Evolutionary conservation across 2,888 invertebrate genomes (phyloP).

Genomic region (Pimpla rufipes): DNA sequence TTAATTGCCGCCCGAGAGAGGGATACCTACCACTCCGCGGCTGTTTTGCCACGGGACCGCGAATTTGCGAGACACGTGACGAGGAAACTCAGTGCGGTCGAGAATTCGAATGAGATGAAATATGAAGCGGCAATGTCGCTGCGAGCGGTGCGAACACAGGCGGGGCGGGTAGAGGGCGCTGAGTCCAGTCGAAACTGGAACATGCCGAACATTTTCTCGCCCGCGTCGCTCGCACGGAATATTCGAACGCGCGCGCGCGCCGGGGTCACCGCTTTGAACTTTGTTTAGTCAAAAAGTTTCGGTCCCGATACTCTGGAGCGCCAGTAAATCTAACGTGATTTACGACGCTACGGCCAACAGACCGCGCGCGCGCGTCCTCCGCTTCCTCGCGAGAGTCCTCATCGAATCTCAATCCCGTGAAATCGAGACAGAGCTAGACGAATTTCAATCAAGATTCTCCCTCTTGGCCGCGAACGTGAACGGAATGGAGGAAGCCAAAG

Average conservation of each 20-base stretch:
- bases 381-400: slow-evolving; percentile 20
- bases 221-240: neutral
- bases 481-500: slow-evolving; percentile 55
- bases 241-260: slow-evolving; percentile 1
- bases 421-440: slow-evolving; percentile 43
- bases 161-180: neutral
- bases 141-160: neutral
- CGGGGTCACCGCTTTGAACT: neutral
- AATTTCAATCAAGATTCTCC: slow-evolving; percentile 61
- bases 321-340: slow-evolving; percentile 23
- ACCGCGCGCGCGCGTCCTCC: neutral
- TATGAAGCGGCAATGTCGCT: slow-evolving; percentile 9
- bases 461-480: slow-evolving; percentile 39
- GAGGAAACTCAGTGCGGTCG: slow-evolving; percentile 39
- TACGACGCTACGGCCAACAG: slow-evolving; percentile 4
- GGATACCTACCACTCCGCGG: slow-evolving; percentile 11
- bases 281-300: slow-evolving; percentile 12
- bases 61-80: slow-evolving; percentile 55
- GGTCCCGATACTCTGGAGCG: neutral
- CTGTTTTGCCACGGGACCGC: slow-evolving; percentile 45
- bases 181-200: neutral
- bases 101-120: slow-evolving; percentile 62
- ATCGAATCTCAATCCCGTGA: slow-evolving; percentile 45
- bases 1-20: slow-evolving; percentile 55
- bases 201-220: neutral